Percentiles rank a stretch among this genome's conserved stretches.
phyloP scores from a whole-genome alignment of 2,797 vertebrate species.

The Acanthiza pusilla region DNA sequence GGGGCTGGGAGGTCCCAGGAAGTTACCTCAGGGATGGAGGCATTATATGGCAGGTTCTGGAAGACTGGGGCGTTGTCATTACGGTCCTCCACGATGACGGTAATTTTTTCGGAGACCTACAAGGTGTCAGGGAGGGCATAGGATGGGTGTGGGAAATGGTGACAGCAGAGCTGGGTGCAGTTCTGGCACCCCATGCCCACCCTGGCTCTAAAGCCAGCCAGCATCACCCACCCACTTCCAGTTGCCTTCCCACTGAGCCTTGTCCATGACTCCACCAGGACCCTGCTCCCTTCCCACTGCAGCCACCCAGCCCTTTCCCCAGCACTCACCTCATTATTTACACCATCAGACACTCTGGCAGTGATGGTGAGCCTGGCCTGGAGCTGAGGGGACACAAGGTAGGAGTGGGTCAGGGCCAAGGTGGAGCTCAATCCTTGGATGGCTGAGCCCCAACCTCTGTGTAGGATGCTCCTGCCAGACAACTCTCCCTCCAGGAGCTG shows the following conservation, averaged over 20 bases:
- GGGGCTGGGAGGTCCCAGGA: background rate
- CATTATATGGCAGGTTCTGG: slow-evolving; percentile 50
- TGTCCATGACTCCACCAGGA: background rate
- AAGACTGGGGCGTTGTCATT: slow-evolving; percentile 87
- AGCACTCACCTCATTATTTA: slow-evolving; percentile 18
- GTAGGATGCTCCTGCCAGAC: background rate
- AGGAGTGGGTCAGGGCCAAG: background rate
- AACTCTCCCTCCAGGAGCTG: background rate
- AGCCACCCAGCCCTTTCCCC: background rate
- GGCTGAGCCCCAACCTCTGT: background rate
- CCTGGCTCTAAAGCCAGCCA: background rate
- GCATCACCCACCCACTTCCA: background rate
- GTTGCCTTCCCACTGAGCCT: background rate
- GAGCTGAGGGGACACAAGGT: slow-evolving; percentile 9
- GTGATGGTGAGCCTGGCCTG: background rate
- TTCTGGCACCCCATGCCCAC: background rate
- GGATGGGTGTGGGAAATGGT: background rate
- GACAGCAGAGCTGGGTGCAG: background rate
- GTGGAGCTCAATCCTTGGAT: background rate
- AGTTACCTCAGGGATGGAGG: slow-evolving; percentile 77
- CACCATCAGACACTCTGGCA: background rate
- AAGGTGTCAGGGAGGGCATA: background rate
- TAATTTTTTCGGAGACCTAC: background rate
- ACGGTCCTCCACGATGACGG: slow-evolving; percentile 72
- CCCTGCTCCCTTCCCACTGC: background rate